These are phyloP conservation scores for Dolichoris vasculosae DNA, from an alignment of 1,140 invertebrate species.

Conservation along the genomic window DNA sequence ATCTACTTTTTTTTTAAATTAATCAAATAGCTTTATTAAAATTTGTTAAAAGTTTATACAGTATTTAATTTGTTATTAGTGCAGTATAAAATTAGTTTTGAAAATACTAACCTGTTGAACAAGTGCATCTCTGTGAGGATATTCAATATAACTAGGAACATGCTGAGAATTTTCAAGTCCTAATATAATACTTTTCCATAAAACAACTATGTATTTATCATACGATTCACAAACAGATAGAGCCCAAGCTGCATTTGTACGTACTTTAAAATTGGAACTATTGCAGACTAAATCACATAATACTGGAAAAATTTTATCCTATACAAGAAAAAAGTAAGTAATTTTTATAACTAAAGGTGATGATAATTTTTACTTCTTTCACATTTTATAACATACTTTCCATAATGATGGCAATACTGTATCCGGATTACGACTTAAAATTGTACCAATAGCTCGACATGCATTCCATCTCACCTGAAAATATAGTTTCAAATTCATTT, in stretches of 20 bases:
- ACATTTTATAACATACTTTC: conserved; percentile 62
- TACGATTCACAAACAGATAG: conserved; percentile 79
- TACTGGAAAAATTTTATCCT: conserved; percentile 74
- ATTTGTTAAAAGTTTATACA: no score
- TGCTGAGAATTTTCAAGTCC: conserved; percentile 84
- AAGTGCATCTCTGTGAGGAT: conserved; percentile 85
- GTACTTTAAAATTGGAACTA: conserved; percentile 81
- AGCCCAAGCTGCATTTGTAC: conserved; percentile 88
- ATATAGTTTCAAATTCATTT: conserved; percentile 40
- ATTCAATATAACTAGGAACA: conserved; percentile 86
- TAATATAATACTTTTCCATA: conserved; percentile 82
- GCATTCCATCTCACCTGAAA: conserved; percentile 89
- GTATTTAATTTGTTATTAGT: no score
- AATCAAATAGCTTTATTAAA: no score
- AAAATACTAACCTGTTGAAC: conserved; percentile 77
- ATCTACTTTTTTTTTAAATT: no score
- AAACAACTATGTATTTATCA: conserved; percentile 76
- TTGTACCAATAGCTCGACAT: conserved; percentile 88
- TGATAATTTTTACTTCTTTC: neutral
- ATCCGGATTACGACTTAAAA: conserved; percentile 67
- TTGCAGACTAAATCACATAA: conserved; percentile 75
- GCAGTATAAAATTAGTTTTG: conserved; percentile 1
- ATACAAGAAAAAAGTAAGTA: conserved; percentile 55
- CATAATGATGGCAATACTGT: conserved; percentile 65
- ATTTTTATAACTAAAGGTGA: neutral